These are phyloP conservation scores for Drosophila nikananu DNA, from an alignment of 1,140 invertebrate species.

Conservation along the genomic window DNA sequence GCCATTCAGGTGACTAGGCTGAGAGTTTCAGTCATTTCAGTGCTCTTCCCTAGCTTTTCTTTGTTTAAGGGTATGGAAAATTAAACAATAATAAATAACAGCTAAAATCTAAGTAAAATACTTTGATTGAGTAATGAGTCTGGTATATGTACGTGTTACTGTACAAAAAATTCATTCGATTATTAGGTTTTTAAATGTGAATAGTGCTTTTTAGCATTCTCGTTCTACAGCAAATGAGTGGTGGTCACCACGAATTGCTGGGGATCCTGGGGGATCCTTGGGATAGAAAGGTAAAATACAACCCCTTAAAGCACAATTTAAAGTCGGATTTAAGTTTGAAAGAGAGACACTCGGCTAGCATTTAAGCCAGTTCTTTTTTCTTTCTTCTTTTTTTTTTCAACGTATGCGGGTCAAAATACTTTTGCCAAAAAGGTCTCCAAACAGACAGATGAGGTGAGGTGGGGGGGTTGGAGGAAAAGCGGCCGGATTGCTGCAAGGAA, in stretches of 20 bases:
- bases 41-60: too few species aligned
- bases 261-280: neutral
- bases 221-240: too few species aligned
- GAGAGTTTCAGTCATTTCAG: neutral
- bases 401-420: slow-evolving; percentile 73
- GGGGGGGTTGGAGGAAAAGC: neutral
- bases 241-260: too few species aligned
- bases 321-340: slow-evolving; percentile 5
- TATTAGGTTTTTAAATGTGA: neutral
- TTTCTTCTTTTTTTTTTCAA: slow-evolving; percentile 29
- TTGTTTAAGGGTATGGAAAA: neutral
- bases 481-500: slow-evolving; percentile 29
- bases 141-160: neutral
- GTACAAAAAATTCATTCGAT: neutral
- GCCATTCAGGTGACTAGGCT: neutral
- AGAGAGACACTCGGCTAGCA: slow-evolving; percentile 1
- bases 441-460: slow-evolving; percentile 2
- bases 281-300: too few species aligned
- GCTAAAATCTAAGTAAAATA: neutral
- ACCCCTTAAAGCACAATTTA: slow-evolving; percentile 16
- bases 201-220: neutral
- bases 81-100: neutral
- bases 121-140: neutral
- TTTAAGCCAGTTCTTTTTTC: slow-evolving; percentile 20
- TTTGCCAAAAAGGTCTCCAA: slow-evolving; percentile 47